Conservation (phyloP, 1,140 invertebrate genomes). For the Penaeus indicus region DNA sequence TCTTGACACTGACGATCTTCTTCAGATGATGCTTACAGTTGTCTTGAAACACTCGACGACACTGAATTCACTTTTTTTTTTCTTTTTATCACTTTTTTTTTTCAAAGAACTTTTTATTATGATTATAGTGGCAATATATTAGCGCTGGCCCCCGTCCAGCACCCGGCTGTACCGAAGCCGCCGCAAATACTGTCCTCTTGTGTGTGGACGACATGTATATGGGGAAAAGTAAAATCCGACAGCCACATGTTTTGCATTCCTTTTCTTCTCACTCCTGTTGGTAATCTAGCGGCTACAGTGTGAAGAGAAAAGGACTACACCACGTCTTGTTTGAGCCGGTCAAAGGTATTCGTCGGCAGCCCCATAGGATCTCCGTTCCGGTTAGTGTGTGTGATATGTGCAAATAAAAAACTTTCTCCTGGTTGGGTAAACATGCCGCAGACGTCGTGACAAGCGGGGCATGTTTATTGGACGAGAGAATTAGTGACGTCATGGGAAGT, state of each 20-base stretch:
- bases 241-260: slow-evolving; percentile 41
- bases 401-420: background rate
- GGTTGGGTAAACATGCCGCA: background rate
- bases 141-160: background rate
- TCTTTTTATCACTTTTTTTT: too few species aligned
- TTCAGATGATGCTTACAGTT: too few species aligned
- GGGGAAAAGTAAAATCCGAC: slow-evolving; percentile 34
- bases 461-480: background rate
- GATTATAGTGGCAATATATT: background rate
- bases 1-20: too few species aligned
- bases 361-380: background rate
- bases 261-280: slow-evolving; percentile 26
- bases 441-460: too few species aligned
- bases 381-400: too few species aligned
- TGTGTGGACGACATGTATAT: slow-evolving; percentile 43
- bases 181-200: slow-evolving; percentile 50
- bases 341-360: slow-evolving; percentile 24
- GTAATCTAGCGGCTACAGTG: background rate
- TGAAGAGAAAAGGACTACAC: slow-evolving; percentile 45
- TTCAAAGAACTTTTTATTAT: background rate
- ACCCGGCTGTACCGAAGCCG: slow-evolving; percentile 30
- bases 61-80: too few species aligned
- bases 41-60: too few species aligned
- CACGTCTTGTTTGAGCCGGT: slow-evolving; percentile 4
- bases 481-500: slow-evolving; percentile 22